Conservation (phyloP, 2,888 invertebrate genomes). For the Microctonus brassicae region DNA sequence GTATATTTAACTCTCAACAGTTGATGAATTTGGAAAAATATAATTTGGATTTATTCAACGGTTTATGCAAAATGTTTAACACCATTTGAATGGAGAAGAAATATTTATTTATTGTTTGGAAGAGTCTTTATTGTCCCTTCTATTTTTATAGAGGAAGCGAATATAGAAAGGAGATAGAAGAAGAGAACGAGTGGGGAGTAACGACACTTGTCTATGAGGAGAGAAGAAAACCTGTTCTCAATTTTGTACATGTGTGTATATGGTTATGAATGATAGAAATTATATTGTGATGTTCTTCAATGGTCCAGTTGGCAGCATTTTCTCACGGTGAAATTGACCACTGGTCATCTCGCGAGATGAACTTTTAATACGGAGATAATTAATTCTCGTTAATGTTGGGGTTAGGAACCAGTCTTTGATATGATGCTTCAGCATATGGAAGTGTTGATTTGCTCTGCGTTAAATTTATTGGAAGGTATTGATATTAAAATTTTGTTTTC, state of each 20-base stretch:
- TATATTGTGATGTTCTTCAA: too few species aligned
- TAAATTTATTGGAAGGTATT: neutral
- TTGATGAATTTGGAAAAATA: too few species aligned
- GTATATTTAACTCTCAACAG: too few species aligned
- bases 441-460: neutral
- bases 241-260: too few species aligned
- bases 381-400: conserved; percentile 1
- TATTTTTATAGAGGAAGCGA: neutral
- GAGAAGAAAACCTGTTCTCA: too few species aligned
- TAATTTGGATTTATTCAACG: neutral
- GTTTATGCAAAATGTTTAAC: neutral
- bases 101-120: neutral
- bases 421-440: neutral
- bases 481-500: neutral
- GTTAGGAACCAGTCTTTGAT: conserved; percentile 39
- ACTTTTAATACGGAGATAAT: conserved; percentile 36
- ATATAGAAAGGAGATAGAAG: neutral
- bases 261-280: too few species aligned
- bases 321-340: conserved; percentile 63
- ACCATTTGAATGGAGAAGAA: neutral
- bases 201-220: too few species aligned
- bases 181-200: too few species aligned
- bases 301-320: conserved; percentile 56
- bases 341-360: conserved; percentile 59
- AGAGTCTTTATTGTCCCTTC: neutral